Conservation (phyloP, 2,888 invertebrate genomes). For the Neoitamus cyanurus region DNA sequence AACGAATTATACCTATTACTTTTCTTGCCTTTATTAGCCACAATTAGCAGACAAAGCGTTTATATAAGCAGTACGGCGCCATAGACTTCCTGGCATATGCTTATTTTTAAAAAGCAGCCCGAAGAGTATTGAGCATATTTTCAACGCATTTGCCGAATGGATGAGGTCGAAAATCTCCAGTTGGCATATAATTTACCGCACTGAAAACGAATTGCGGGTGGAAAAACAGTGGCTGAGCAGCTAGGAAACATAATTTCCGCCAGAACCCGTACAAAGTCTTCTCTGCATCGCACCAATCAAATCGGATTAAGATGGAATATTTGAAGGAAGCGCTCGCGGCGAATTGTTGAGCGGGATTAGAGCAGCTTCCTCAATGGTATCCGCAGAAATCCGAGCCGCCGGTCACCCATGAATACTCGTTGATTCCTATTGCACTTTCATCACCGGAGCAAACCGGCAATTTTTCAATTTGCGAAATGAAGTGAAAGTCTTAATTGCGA, state of each 20-base stretch:
- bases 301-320: background rate
- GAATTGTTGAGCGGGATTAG: background rate
- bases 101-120: background rate
- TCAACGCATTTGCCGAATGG: background rate
- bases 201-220: background rate
- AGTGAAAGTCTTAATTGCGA: constrained; percentile 31
- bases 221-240: background rate
- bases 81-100: background rate
- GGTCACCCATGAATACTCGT: constrained; percentile 12
- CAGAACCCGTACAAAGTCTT: background rate
- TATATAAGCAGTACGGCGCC: background rate
- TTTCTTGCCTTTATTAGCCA: background rate
- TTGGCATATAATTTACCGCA: background rate
- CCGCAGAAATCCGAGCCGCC: background rate
- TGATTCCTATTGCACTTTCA: background rate
- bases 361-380: constrained; percentile 3
- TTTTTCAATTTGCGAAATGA: constrained; percentile 6
- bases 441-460: background rate
- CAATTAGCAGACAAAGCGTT: background rate
- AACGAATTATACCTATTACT: background rate
- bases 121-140: no score
- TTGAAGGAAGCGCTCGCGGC: background rate
- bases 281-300: background rate
- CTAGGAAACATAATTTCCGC: background rate
- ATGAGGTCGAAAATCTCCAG: background rate